Percentiles rank a stretch among this genome's conserved stretches.
Conservation (phyloP, 2,888 invertebrate species). For the Beris chalybata region DNA sequence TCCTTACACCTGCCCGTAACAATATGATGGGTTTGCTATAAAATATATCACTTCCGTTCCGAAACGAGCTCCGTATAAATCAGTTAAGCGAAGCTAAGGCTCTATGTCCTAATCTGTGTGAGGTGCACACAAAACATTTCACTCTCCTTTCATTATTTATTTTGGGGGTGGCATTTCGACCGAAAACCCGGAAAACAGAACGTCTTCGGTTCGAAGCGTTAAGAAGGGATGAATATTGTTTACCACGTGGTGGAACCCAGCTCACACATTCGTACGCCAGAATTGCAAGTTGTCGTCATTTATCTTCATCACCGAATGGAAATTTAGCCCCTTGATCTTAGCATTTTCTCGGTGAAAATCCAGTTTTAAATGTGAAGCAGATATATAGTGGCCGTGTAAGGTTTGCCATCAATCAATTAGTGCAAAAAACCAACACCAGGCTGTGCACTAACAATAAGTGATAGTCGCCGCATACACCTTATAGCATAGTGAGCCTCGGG, state of each 20-base stretch:
- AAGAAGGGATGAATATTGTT: background rate
- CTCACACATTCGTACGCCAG: background rate
- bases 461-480: conserved; percentile 9
- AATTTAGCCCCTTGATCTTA: conserved; percentile 24
- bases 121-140: too few relatives aligned
- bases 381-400: conserved; percentile 2
- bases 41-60: too few relatives aligned
- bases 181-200: too few relatives aligned
- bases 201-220: too few relatives aligned
- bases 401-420: conserved; percentile 27
- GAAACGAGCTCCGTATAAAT: too few relatives aligned
- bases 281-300: conserved; percentile 23
- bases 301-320: conserved; percentile 27
- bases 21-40: too few relatives aligned
- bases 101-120: too few relatives aligned
- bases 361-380: conserved; percentile 17
- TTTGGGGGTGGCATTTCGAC: too few relatives aligned
- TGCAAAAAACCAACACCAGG: conserved; percentile 23
- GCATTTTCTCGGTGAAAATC: conserved; percentile 16
- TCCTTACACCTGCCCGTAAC: too few relatives aligned
- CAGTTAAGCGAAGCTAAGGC: too few relatives aligned
- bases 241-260: conserved; percentile 1
- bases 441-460: conserved; percentile 14
- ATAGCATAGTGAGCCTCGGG: too few relatives aligned
- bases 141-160: too few relatives aligned